These are phyloP conservation scores for Notechis scutatus DNA, from an alignment of 2,113 vertebrate species.

Conservation along the genomic window DNA sequence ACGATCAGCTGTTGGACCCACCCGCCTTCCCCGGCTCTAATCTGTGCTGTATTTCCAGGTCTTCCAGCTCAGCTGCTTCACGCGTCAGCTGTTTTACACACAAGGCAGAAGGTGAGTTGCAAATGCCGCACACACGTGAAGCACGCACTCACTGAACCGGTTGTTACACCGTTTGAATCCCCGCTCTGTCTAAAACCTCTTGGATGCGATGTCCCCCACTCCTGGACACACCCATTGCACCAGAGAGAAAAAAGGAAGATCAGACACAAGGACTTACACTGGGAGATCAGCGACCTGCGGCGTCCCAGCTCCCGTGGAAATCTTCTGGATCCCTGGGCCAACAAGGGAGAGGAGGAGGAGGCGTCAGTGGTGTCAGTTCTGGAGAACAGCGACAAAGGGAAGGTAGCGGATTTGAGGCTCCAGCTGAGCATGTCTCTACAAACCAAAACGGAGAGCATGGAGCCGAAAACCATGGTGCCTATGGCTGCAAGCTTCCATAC, in stretches of 20 bases:
- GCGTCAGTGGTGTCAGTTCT: background rate
- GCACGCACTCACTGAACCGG: no score
- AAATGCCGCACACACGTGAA: no score
- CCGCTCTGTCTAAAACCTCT: background rate
- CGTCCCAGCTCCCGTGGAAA: conserved; percentile 57
- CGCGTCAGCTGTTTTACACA: no score
- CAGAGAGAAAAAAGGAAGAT: background rate
- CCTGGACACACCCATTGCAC: background rate
- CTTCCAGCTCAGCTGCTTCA: no score
- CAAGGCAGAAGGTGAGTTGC: no score
- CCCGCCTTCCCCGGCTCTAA: no score
- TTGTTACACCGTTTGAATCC: no score
- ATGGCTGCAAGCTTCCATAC: conserved; percentile 90
- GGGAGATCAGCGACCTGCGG: conserved; percentile 61
- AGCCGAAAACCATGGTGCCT: conserved; percentile 83
- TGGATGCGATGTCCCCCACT: background rate
- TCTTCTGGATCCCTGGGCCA: conserved; percentile 42
- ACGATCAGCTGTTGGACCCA: no score
- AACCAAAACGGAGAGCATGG: conserved; percentile 79
- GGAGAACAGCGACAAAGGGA: conserved; percentile 45
- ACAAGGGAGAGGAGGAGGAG: conserved; percentile 31
- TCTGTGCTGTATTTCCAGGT: no score
- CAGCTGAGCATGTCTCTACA: conserved; percentile 74
- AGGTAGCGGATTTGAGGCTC: conserved; percentile 46
- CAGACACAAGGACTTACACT: conserved; percentile 57